Conservation (phyloP, 1,140 invertebrate genomes). For the Orchestia grillus region DNA sequence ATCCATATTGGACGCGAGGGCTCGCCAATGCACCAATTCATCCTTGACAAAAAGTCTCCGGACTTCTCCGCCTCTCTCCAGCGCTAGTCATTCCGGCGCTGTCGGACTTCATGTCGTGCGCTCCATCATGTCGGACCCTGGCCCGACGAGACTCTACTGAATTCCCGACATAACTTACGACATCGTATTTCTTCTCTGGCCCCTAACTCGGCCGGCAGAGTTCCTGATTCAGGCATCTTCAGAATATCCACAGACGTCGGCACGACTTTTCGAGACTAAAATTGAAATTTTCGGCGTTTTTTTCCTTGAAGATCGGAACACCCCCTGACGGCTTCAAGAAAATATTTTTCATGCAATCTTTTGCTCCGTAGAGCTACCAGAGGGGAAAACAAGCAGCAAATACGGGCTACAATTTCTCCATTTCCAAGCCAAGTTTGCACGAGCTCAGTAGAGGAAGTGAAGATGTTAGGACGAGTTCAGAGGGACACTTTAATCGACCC, state of each 20-base stretch:
- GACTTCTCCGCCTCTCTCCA: constrained; percentile 1
- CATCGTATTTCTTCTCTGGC: background rate
- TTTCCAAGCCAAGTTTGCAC: too few species aligned
- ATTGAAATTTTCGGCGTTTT: background rate
- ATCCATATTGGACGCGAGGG: background rate
- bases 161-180: background rate
- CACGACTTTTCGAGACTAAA: background rate
- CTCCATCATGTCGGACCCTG: constrained; percentile 15
- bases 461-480: too few species aligned
- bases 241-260: background rate
- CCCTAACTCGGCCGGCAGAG: background rate
- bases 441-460: too few species aligned
- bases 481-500: too few species aligned
- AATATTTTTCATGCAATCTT: background rate
- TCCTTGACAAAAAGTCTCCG: constrained; percentile 37
- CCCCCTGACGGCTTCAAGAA: background rate
- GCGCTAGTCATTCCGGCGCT: constrained; percentile 42
- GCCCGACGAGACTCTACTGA: background rate
- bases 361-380: too few species aligned
- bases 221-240: background rate
- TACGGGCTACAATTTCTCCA: too few species aligned
- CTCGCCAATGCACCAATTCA: constrained; percentile 43
- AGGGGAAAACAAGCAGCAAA: too few species aligned
- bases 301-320: background rate
- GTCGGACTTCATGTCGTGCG: constrained; percentile 10